phyloP scores from a whole-genome alignment of 2,113 vertebrate species.

The Sceloporus undulatus region DNA sequence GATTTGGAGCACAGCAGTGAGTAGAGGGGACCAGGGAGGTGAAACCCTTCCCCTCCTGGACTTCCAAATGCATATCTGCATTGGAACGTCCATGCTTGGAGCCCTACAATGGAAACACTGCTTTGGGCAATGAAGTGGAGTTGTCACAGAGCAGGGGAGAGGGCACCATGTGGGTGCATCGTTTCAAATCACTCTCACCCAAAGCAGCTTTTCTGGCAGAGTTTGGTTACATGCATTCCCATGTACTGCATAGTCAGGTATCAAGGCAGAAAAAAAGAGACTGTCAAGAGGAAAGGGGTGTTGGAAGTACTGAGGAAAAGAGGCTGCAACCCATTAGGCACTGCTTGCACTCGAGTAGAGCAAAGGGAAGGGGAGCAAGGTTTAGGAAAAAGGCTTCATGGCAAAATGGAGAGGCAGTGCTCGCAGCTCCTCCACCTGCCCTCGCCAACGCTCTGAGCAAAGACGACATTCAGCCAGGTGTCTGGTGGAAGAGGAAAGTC shows the following conservation, averaged over 20 bases:
- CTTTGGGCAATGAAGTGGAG: not conserved
- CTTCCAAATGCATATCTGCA: not conserved
- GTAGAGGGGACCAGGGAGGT: not conserved
- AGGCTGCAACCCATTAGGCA: not conserved
- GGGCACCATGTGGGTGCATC: too few relatives aligned
- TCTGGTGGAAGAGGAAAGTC: not conserved
- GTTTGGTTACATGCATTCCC: not conserved
- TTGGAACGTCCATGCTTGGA: not conserved
- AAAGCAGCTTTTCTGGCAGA: not conserved
- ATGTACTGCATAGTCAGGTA: too few relatives aligned
- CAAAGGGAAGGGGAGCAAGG: not conserved
- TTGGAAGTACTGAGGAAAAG: not conserved
- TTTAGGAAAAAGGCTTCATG: too few relatives aligned
- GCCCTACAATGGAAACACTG: not conserved
- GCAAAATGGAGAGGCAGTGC: too few relatives aligned
- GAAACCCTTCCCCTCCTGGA: too few relatives aligned
- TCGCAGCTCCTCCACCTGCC: not conserved
- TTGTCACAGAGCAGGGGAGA: fast-evolving
- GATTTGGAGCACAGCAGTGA: too few relatives aligned
- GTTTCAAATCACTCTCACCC: too few relatives aligned
- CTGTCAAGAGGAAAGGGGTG: not conserved
- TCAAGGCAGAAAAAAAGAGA: not conserved
- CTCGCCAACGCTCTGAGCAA: too few relatives aligned
- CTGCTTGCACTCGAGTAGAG: not conserved
- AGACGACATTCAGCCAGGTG: not conserved